A percentile compares a stretch with the other conserved stretches of the same genome.
These are phyloP conservation scores for Zenarchopterus dispar DNA, from an alignment of 2,797 vertebrate genomes.

Conservation along the genomic window DNA sequence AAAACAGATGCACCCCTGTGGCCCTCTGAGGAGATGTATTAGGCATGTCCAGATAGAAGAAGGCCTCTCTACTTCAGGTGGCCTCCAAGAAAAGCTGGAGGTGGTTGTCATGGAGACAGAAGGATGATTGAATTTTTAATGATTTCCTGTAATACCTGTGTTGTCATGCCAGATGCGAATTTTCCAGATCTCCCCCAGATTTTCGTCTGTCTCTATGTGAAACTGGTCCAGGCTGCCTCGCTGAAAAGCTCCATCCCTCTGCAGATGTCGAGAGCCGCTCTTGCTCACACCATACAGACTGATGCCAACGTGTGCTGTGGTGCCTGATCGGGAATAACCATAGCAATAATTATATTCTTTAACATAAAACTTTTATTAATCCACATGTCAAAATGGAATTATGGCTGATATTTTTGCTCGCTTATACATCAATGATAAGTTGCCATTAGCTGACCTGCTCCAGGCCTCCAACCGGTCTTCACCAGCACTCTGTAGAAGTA, in stretches of 20 bases:
- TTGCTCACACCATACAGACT: constrained; percentile 82
- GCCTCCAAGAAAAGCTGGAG: too few relatives aligned
- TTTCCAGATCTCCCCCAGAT: constrained; percentile 86
- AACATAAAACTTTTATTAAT: too few relatives aligned
- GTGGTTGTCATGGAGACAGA: too few relatives aligned
- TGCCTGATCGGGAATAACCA: constrained; percentile 71
- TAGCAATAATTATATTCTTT: background rate
- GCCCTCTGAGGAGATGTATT: too few relatives aligned
- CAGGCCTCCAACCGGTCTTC: constrained; percentile 83
- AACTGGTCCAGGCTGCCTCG: constrained; percentile 82
- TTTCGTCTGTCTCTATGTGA: constrained; percentile 83
- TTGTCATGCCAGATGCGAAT: constrained; percentile 88
- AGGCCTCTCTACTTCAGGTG: too few relatives aligned
- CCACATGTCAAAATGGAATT: too few relatives aligned
- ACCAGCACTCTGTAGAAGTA: constrained; percentile 84
- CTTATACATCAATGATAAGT: background rate
- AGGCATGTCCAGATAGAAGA: too few relatives aligned
- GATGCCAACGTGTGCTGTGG: constrained; percentile 86
- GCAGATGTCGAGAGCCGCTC: constrained; percentile 84
- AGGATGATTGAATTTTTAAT: too few relatives aligned
- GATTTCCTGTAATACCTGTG: constrained; percentile 73
- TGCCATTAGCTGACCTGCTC: constrained; percentile 75
- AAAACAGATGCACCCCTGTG: too few relatives aligned
- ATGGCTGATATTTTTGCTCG: too few relatives aligned
- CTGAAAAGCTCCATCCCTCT: constrained; percentile 81